These are phyloP conservation scores for Melikaiella ostensackeni DNA, from an alignment of 2,888 invertebrate species.

Conservation along the genomic window DNA sequence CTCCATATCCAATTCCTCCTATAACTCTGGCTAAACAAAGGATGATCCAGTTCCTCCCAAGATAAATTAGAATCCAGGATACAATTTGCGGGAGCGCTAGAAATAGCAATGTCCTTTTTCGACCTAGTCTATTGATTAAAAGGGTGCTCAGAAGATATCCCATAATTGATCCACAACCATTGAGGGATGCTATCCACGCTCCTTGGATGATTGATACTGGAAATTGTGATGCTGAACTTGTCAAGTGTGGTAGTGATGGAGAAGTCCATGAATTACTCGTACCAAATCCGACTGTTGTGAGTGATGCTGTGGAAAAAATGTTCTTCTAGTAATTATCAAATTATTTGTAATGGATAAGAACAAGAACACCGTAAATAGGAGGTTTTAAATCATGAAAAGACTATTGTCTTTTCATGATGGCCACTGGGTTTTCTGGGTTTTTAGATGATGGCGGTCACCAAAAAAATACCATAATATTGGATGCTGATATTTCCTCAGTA, in stretches of 20 bases:
- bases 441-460: no score
- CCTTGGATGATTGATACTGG: constrained; percentile 64
- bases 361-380: no score
- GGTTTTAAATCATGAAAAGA: no score
- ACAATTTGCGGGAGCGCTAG: constrained; percentile 66
- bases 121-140: constrained; percentile 66
- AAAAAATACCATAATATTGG: background rate
- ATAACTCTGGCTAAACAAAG: constrained; percentile 76
- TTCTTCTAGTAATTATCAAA: no score
- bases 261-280: constrained; percentile 63
- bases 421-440: no score
- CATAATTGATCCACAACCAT: constrained; percentile 66
- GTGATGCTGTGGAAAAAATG: background rate
- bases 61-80: constrained; percentile 69
- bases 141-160: constrained; percentile 65
- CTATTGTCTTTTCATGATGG: no score
- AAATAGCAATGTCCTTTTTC: constrained; percentile 65
- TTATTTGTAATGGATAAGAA: no score
- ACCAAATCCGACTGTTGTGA: constrained; percentile 21
- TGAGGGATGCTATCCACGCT: constrained; percentile 69
- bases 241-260: constrained; percentile 67
- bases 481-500: background rate
- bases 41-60: constrained; percentile 58
- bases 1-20: constrained; percentile 77
- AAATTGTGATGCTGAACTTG: constrained; percentile 58